Evolutionary conservation across 2,113 vertebrate species (phyloP), one percentile per base, ranked within the genome.

Genomic region (Zosterops japonicus): DNA sequence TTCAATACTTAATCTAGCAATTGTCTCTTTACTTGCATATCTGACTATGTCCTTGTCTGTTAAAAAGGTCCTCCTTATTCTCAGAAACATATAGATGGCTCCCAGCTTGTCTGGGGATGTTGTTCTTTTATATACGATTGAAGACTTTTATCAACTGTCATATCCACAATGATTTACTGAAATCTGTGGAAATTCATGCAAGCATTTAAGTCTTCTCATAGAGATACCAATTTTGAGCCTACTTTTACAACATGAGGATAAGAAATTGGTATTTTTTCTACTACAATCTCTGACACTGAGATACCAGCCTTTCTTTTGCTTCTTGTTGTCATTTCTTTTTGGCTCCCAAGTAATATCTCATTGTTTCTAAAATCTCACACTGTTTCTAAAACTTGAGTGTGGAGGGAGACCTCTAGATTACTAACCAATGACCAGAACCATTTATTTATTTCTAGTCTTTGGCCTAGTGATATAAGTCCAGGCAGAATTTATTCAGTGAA

Each of bases 21-120:
- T 55, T 1, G 0, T 36, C 31, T 57, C 27, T 50, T 56, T 24
- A 65, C 12, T 24, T 36, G n/a, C 1, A 1, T 29, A 24, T 61
- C 35, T 76, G 23, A 31, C 3, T 31, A 41, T 11, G 24, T 14
- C n/a, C 21, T 56, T 81, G 24, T 17, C 44, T 42, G 15, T 44
- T 89, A 70, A 59, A 90, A 61, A 71, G 2, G 2, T 47, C 14
- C 77, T 88, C 9, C 33, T 83, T 50, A 50, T 8, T 5, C 36
- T 89, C 14, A 70, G 41, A 88, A 94, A 78, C 18, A 53, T 7
- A 55, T 4, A 64, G 2, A 23, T 8, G 3, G 9, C 5, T 70
- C 55, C 33, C 35, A 81, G 44, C 2, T 5, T 68, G 12, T 31
- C 36, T 67, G 39, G 59, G 75, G 33, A 19, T 46, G 11, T 19